A percentile compares a stretch with the other conserved stretches of the same genome.
These are phyloP conservation scores for Neoascia interrupta DNA, from an alignment of 2,888 invertebrate genomes.

Conservation along the genomic window DNA sequence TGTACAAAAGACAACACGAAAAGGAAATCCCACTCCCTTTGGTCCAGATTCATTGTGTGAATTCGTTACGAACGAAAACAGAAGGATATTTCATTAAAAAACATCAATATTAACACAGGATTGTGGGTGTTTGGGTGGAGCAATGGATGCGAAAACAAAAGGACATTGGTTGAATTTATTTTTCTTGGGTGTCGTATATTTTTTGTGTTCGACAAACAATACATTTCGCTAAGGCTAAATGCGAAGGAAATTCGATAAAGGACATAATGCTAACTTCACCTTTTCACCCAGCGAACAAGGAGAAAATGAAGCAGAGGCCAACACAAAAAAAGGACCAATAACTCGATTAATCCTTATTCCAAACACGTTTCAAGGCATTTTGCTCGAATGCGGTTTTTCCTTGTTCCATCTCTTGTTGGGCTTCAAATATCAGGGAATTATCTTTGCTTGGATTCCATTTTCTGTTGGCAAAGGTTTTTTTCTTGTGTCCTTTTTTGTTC, in stretches of 20 bases:
- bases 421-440: conserved; percentile 28
- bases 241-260: conserved; percentile 43
- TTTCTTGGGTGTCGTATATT: no score
- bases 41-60: conserved; percentile 19
- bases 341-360: conserved; percentile 60
- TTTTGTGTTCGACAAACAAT: conserved; percentile 11
- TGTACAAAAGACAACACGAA: conserved; percentile 10
- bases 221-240: conserved; percentile 29
- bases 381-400: conserved; percentile 58
- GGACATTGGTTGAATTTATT: conserved; percentile 33
- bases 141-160: conserved; percentile 35
- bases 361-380: conserved; percentile 56
- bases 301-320: background rate
- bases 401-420: conserved; percentile 26
- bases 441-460: background rate
- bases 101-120: conserved; percentile 43
- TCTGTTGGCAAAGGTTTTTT: conserved; percentile 6
- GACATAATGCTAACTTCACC: no score
- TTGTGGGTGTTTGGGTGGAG: background rate
- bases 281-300: no score
- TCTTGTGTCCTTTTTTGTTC: background rate
- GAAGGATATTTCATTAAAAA: conserved; percentile 46
- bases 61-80: conserved; percentile 24
- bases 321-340: conserved; percentile 34
- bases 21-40: background rate